Base-by-base conservation (phyloP, 2,888 invertebrate genomes). In the Caenorhabditis sulstoni region DNA sequence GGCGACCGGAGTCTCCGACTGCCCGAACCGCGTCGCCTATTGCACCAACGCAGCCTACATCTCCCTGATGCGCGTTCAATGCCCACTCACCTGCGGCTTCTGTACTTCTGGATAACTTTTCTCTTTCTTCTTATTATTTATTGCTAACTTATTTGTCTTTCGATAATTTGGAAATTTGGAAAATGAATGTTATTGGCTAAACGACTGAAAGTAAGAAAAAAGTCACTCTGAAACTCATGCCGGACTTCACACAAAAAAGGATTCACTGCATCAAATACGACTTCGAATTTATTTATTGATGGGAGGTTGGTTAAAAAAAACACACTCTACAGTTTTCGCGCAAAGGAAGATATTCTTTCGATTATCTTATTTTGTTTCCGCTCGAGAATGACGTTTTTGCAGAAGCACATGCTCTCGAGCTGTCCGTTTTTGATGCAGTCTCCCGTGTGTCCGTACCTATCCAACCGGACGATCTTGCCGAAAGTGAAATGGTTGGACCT, bases 31-130 rank as follows among this genome's bases (percentile, higher is more conserved):
- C 23, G 71, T 52, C 23, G 62, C 66, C 41, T 81, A 73, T 58
- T 81, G 68, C 55, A 64, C 67, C 50, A 52, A 73, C 50, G 4
- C 73, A 50, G 73, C 73, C 50, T 73, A 73, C 64, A 64, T 73
- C 41, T 4, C 50, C 3, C 58, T 81, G 14, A 81, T 81, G 81
- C 64, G 78, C 20, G 37, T 23, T 29, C 81, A 81, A 37, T 81
- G 81, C 37, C 81, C 81, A 59, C 57, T 66, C 44, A 81, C 81
- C 20, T 81, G 81, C 67, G 73, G 76, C 57, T 68, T 78, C 58
- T 81, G 81, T 64, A 66, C 73, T 50, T 49, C 73, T 49, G 73
- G 73, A 16, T 73, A 73, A 73, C 57, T 67, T 49, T 16, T 35
- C 16, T 18, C 23, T 45, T 7, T 16, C 11, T 37, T 4, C 37